Conservation (phyloP, 2,888 invertebrate species). For the Rosalia funebris region DNA sequence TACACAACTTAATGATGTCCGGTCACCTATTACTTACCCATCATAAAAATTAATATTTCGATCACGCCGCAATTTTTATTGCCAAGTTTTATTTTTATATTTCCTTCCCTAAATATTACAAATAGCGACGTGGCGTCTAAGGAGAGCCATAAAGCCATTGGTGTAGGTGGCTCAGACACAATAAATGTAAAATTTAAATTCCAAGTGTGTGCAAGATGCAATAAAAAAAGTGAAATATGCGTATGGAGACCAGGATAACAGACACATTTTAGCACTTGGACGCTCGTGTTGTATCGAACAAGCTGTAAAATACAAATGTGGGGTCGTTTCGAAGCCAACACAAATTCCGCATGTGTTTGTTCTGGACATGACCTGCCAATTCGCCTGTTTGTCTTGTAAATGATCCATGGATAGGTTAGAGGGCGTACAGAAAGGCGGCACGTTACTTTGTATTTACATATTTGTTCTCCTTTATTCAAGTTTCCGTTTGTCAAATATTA, state of each 20-base stretch:
- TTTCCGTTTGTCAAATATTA: too few relatives aligned
- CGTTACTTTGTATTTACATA: constrained; percentile 38
- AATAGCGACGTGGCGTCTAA: constrained; percentile 21
- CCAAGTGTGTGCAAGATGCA: constrained; percentile 47
- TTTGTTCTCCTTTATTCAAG: constrained; percentile 24
- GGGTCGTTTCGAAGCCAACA: constrained; percentile 23
- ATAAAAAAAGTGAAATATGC: constrained; percentile 52
- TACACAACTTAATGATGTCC: too few relatives aligned
- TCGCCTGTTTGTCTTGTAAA: constrained; percentile 43
- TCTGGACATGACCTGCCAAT: constrained; percentile 40
- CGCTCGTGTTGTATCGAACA: constrained; percentile 48
- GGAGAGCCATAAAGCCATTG: constrained; percentile 37
- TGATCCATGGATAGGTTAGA: constrained; percentile 36
- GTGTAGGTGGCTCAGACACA: constrained; percentile 41
- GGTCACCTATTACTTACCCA: too few relatives aligned
- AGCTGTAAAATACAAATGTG: constrained; percentile 49
- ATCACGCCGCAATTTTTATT: background rate
- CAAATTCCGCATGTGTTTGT: constrained; percentile 27
- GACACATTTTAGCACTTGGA: constrained; percentile 54
- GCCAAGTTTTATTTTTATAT: background rate
- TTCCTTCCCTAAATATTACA: constrained; percentile 12
- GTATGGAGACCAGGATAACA: constrained; percentile 45
- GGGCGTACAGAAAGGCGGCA: constrained; percentile 23
- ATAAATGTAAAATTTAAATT: constrained; percentile 53
- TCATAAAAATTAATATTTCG: background rate